A percentile compares a stretch with the other conserved stretches of the same genome.
Evolutionary conservation across 1,140 invertebrate genomes (phyloP).

Genomic region (Aphidius gifuensis): DNA sequence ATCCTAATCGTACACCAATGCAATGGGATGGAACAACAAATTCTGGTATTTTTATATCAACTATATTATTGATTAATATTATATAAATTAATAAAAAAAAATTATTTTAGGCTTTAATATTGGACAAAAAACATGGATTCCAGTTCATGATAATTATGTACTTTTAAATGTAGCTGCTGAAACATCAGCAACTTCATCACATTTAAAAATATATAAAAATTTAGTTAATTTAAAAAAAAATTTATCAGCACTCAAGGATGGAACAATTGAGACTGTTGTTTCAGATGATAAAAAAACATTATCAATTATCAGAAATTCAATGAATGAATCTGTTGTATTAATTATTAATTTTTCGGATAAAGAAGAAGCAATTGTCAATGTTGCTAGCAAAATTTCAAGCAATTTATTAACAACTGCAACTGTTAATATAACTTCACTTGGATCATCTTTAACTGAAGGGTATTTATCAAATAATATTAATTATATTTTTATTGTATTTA

Average conservation of each 20-base stretch:
- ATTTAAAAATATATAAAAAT: slow-evolving; percentile 55
- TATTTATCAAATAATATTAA: slow-evolving; percentile 29
- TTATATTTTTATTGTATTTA: no score
- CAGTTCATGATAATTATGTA: slow-evolving; percentile 59
- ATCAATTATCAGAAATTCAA: slow-evolving; percentile 21
- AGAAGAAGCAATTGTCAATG: slow-evolving; percentile 39
- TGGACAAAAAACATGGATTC: slow-evolving; percentile 60
- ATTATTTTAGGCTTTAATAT: slow-evolving; percentile 57
- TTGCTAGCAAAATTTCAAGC: slow-evolving; percentile 26
- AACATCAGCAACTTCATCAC: slow-evolving; percentile 40
- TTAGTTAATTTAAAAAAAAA: slow-evolving; percentile 47
- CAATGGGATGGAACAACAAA: slow-evolving; percentile 65
- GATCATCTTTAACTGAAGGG: slow-evolving; percentile 48
- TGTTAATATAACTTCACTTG: slow-evolving; percentile 46
- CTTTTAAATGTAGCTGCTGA: slow-evolving; percentile 56
- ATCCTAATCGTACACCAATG: slow-evolving; percentile 70
- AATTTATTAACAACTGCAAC: not conserved
- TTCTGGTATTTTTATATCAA: slow-evolving; percentile 56
- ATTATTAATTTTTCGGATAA: slow-evolving; percentile 55
- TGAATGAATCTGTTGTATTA: slow-evolving; percentile 48
- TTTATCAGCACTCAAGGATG: slow-evolving; percentile 41
- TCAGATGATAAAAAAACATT: slow-evolving; percentile 40
- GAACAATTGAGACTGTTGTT: slow-evolving; percentile 39
- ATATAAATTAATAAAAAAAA: not conserved
- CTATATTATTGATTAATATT: not conserved